Conservation (phyloP, 2,113 vertebrate species). For the Brachirus orientalis region DNA sequence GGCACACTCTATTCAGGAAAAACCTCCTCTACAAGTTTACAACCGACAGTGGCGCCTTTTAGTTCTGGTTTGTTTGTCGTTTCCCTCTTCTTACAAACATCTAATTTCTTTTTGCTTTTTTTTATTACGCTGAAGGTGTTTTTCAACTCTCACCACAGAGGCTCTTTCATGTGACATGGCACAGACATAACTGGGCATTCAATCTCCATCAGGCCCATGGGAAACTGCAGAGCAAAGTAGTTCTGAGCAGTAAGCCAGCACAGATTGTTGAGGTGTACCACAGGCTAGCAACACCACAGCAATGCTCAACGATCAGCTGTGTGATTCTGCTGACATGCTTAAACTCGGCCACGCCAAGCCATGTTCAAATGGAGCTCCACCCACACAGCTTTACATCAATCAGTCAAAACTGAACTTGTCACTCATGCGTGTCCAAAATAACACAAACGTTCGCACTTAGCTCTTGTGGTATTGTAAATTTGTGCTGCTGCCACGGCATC, state of each 20-base stretch:
- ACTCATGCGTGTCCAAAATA: no score
- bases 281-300: constrained; percentile 50
- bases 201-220: constrained; percentile 59
- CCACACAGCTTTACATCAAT: not conserved
- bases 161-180: constrained; percentile 66
- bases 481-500: not conserved
- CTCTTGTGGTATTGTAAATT: not conserved
- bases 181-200: constrained; percentile 59
- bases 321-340: constrained; percentile 53
- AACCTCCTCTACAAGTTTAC: constrained; percentile 41
- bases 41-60: constrained; percentile 61
- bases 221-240: constrained; percentile 48
- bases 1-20: constrained; percentile 43
- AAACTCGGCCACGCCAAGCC: constrained; percentile 31
- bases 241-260: constrained; percentile 64
- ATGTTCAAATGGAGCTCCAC: not conserved
- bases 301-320: constrained; percentile 47
- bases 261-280: constrained; percentile 74
- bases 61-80: constrained; percentile 54
- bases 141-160: constrained; percentile 63
- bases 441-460: no score
- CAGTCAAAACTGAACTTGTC: not conserved
- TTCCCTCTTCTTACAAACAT: constrained; percentile 53
- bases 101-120: constrained; percentile 42
- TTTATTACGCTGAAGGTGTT: constrained; percentile 51